Evolutionary conservation across 2,797 vertebrate genomes (phyloP), one percentile per base, ranked within the genome.

Genomic region (Huso huso): DNA sequence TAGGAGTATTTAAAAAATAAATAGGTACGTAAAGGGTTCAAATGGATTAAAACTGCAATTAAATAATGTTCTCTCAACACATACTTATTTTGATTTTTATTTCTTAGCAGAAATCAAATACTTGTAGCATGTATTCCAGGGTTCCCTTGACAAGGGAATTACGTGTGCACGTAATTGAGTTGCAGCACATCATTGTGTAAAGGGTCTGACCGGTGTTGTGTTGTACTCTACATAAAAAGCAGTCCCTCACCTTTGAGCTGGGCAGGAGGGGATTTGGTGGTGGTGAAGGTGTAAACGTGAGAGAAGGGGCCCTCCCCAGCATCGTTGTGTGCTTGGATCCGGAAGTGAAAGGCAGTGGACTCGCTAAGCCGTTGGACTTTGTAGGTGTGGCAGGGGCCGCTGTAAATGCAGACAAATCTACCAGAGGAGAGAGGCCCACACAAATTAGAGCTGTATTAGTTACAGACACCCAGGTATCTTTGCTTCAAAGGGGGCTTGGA

Each of bases 311-410:
- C 90, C 64, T 88, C 83, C 6, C 88, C 90, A 1, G 88, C 84
- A n/a, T 89, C 82, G 0, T 88, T 90, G 61, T 83, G 84, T 0
- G 90, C 88, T 72, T 91, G 90, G 73, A 92, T 91, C 74, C 79
- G 87, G 72, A 92, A 92, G 69, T 77, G 83, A 72, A 91, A 92
- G 0, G 84, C 81, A 7, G 85, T 90, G 71, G 80, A 87, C 70
- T 92, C 91, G 1, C 77, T 87, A 69, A 92, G 70, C 48, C 88
- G 76, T 76, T 90, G 87, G 8, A 92, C 83, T 81, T 89, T 92
- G 77, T 89, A 89, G 0, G 86, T 91, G 51, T 90, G 89, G 67
- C 87, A 87, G 51, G 86, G 84, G 4, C 90, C 89, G 0, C 80
- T 85, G 64, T 91, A 91, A 73, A 92, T 80, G 6, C 88, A 79